These are phyloP conservation scores for Dromococcyx pavoninus DNA, from an alignment of 2,797 vertebrate genomes.

Conservation along the genomic window DNA sequence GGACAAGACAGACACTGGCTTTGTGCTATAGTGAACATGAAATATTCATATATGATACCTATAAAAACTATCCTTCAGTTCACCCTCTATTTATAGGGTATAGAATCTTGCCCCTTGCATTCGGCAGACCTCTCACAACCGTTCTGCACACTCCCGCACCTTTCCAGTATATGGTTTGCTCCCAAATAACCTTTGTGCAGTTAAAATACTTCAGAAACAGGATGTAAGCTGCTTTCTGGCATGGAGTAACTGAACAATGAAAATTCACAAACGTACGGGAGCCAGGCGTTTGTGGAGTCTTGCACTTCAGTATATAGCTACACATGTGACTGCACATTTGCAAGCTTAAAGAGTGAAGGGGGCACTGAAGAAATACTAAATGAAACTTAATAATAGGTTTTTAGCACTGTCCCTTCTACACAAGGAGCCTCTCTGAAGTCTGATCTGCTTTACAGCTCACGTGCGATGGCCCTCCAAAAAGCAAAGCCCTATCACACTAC, in stretches of 20 bases:
- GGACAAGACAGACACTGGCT: neutral
- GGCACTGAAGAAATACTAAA: slow-evolving; percentile 27
- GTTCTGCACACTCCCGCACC: neutral
- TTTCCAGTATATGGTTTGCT: neutral
- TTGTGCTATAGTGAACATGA: slow-evolving; percentile 6
- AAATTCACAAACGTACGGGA: slow-evolving; percentile 1
- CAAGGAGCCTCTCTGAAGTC: neutral
- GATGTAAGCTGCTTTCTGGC: slow-evolving; percentile 49
- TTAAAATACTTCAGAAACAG: slow-evolving; percentile 50
- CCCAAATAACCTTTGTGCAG: slow-evolving; percentile 53
- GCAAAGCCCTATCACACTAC: neutral
- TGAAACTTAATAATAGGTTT: slow-evolving; percentile 11
- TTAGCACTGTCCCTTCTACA: neutral
- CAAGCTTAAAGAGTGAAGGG: slow-evolving; percentile 33
- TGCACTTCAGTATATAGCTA: slow-evolving; percentile 13
- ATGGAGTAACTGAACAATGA: slow-evolving; percentile 49
- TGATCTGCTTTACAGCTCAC: neutral
- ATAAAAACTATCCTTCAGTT: slow-evolving; percentile 36
- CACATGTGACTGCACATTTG: slow-evolving; percentile 8
- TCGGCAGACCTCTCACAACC: neutral
- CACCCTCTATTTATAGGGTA: slow-evolving; percentile 18
- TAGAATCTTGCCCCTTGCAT: neutral
- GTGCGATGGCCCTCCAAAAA: neutral
- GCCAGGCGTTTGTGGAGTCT: slow-evolving; percentile 38
- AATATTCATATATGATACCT: slow-evolving; percentile 44